phyloP scores from a whole-genome alignment of 1,140 invertebrate genomes.

The Scaptomyza pallida region DNA sequence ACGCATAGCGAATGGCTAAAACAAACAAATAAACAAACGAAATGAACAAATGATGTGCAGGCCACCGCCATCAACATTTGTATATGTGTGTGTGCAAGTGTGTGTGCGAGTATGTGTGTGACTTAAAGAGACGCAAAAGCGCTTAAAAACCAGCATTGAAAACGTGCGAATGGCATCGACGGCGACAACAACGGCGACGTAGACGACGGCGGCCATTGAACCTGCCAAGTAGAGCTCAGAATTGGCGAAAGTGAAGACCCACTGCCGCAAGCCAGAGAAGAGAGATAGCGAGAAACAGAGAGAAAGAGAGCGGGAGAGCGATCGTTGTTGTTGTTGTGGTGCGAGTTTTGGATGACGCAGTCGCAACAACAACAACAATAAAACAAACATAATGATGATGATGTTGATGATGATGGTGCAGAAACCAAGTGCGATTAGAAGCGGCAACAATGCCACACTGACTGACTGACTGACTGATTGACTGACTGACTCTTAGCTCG shows the following conservation, averaged over 20 bases:
- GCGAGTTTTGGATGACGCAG: conserved; percentile 64
- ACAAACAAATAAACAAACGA: conserved; percentile 63
- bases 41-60: conserved; percentile 24
- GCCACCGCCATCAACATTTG: neutral
- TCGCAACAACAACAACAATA: conserved; percentile 52
- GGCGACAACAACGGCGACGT: conserved; percentile 27
- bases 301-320: conserved; percentile 34
- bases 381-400: conserved; percentile 60
- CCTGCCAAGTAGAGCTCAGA: conserved; percentile 77
- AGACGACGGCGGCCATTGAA: conserved; percentile 64
- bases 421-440: conserved; percentile 74
- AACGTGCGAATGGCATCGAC: conserved; percentile 72
- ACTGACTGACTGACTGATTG: conserved; percentile 45
- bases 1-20: conserved; percentile 43
- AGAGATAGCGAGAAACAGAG: conserved; percentile 7
- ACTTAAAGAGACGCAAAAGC: no score
- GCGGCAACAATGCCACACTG: conserved; percentile 45
- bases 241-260: conserved; percentile 82
- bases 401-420: conserved; percentile 69
- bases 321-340: conserved; percentile 17
- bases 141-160: conserved; percentile 35
- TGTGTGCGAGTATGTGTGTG: neutral
- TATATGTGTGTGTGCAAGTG: neutral
- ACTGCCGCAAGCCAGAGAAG: conserved; percentile 63
- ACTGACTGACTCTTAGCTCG: neutral